Evolutionary conservation across 2,113 vertebrate genomes (phyloP).

Genomic region (Rhagologus leucostigma): DNA sequence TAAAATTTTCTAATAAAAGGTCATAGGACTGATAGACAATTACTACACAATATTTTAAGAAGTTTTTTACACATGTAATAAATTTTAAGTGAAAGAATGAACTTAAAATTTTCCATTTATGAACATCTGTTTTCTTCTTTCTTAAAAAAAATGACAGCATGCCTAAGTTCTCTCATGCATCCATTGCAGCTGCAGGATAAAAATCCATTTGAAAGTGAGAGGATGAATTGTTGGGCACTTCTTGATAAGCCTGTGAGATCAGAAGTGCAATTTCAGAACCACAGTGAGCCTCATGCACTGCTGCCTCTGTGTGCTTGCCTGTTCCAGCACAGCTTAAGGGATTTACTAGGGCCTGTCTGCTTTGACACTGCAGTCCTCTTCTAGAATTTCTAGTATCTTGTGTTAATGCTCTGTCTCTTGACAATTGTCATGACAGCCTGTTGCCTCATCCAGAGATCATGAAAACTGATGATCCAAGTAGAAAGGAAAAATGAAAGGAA

Average conservation of each 20-base stretch:
- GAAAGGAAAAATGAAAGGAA: background rate
- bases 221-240: background rate
- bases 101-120: background rate
- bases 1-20: background rate
- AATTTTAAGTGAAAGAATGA: background rate
- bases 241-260: background rate
- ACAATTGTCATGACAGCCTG: background rate
- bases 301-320: background rate
- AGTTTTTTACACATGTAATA: background rate
- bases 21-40: background rate
- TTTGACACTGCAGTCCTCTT: background rate
- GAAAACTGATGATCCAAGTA: background rate
- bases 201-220: conserved; percentile 11
- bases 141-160: fast-evolving
- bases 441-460: background rate
- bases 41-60: background rate
- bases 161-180: background rate
- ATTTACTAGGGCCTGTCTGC: conserved; percentile 22
- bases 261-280: conserved; percentile 12
- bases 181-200: background rate
- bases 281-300: background rate
- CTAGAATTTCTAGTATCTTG: conserved; percentile 36
- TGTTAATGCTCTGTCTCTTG: conserved; percentile 12
- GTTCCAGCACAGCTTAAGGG: conserved; percentile 10
- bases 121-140: background rate